A percentile compares a stretch with the other conserved stretches of the same genome.
Evolutionary conservation across 2,797 vertebrate species (phyloP).

Genomic region (Oophaga sylvatica): DNA sequence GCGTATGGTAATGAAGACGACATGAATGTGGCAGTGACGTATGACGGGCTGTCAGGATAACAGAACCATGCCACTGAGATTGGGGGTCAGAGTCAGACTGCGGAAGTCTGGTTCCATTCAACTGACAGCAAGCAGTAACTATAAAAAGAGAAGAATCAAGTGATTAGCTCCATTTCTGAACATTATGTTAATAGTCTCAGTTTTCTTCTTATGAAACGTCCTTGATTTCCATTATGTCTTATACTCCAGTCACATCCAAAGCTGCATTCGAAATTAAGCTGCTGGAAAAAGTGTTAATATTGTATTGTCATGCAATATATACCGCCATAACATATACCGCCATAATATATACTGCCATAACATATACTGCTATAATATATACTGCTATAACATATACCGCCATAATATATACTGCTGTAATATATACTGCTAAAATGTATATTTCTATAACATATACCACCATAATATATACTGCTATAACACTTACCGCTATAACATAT

Average conservation of each 20-base stretch:
- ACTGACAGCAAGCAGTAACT: not conserved
- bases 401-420: too few species aligned
- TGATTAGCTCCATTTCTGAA: not conserved
- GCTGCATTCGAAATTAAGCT: too few species aligned
- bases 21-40: not conserved
- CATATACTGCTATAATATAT: too few species aligned
- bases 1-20: slow-evolving; percentile 20
- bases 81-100: not conserved
- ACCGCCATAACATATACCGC: too few species aligned
- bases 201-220: not conserved
- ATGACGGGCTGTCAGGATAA: not conserved
- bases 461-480: too few species aligned
- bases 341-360: too few species aligned
- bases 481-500: too few species aligned
- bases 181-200: not conserved
- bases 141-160: not conserved
- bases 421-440: too few species aligned
- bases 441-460: too few species aligned
- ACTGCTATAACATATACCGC: too few species aligned
- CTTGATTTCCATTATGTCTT: not conserved
- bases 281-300: too few species aligned
- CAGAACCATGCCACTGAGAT: not conserved
- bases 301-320: too few species aligned
- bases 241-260: not conserved
- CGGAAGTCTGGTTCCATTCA: not conserved